Evolutionary conservation across 2,888 invertebrate genomes (phyloP).

Genomic region (Callinectes sapidus): DNA sequence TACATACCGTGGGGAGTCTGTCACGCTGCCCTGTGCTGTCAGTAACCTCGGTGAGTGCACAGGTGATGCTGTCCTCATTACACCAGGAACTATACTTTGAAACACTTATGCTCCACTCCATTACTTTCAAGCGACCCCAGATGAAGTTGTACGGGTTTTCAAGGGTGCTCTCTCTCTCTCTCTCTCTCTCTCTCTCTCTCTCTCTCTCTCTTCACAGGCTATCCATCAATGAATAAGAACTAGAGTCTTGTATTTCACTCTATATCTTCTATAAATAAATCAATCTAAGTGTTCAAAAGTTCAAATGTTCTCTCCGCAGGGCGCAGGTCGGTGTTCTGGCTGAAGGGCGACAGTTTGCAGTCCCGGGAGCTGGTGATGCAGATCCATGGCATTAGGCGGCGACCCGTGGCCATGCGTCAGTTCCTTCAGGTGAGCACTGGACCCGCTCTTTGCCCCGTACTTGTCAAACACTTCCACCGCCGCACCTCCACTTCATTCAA

Average conservation of each 20-base stretch:
- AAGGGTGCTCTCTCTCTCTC: neutral
- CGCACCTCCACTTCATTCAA: neutral
- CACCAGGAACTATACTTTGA: neutral
- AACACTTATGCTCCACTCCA: neutral
- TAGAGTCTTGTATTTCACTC: neutral
- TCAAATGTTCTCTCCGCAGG: conserved; percentile 28
- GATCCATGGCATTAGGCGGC: conserved; percentile 7
- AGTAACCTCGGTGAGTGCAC: conserved; percentile 29
- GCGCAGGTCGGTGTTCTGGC: conserved; percentile 47
- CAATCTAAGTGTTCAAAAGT: too few relatives aligned
- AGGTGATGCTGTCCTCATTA: neutral
- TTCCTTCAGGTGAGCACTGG: conserved; percentile 17
- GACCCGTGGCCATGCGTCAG: conserved; percentile 29
- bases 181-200: too few relatives aligned
- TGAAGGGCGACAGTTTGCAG: conserved; percentile 39
- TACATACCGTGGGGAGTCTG: neutral
- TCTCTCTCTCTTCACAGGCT: too few relatives aligned
- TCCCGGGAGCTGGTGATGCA: conserved; percentile 44
- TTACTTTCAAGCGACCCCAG: too few relatives aligned
- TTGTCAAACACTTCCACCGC: too few relatives aligned
- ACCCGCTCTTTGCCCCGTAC: neutral
- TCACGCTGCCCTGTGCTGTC: conserved; percentile 18
- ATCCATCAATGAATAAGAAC: too few relatives aligned
- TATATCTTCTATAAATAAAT: neutral
- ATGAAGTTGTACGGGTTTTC: neutral